A percentile compares a stretch with the other conserved stretches of the same genome.
Conservation (phyloP, 37 sponge, comb jelly and placozoan species). For the Oscarella lobularis region DNA sequence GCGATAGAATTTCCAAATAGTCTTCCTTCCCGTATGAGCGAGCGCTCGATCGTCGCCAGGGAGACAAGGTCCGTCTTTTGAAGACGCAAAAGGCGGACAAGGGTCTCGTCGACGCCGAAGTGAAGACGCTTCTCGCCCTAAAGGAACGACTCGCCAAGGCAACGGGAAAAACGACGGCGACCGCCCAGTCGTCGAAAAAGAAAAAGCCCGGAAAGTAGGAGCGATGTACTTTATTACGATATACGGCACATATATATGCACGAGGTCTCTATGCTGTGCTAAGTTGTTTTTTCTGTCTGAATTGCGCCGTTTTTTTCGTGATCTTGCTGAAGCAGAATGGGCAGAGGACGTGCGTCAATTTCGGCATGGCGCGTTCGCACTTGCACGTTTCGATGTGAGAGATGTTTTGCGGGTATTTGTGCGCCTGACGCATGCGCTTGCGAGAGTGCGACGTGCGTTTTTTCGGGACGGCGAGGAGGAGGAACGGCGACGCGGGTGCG, state of each 20-base stretch:
- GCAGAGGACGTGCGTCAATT: conserved; percentile 49
- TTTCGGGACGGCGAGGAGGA: conserved; percentile 59
- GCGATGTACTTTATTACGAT: no score
- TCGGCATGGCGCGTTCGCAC: conserved; percentile 34
- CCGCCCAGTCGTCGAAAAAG: no score
- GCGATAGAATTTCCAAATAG: no score
- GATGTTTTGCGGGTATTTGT: conserved; percentile 66
- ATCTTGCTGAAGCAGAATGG: conserved; percentile 49
- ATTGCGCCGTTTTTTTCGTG: conserved; percentile 28
- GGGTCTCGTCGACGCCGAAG: conserved; percentile 10
- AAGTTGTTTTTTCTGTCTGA: no score
- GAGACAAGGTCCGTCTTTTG: conserved; percentile 16
- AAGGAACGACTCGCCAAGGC: conserved; percentile 19
- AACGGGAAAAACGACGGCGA: neutral
- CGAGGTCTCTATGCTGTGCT: no score
- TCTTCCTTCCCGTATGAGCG: no score
- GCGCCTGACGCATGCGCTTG: conserved; percentile 62
- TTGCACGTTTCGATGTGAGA: conserved; percentile 34
- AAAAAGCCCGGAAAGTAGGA: no score
- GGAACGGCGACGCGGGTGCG: no score
- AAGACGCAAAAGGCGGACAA: conserved; percentile 20
- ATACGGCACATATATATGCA: conserved; percentile 9
- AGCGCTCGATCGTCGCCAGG: no score
- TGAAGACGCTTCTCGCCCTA: conserved; percentile 11
- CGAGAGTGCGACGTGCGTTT: conserved; percentile 58